Evolutionary conservation across 2,888 invertebrate species (phyloP), one percentile per base, ranked within the genome.

Genomic region (Ethmia dodecea): DNA sequence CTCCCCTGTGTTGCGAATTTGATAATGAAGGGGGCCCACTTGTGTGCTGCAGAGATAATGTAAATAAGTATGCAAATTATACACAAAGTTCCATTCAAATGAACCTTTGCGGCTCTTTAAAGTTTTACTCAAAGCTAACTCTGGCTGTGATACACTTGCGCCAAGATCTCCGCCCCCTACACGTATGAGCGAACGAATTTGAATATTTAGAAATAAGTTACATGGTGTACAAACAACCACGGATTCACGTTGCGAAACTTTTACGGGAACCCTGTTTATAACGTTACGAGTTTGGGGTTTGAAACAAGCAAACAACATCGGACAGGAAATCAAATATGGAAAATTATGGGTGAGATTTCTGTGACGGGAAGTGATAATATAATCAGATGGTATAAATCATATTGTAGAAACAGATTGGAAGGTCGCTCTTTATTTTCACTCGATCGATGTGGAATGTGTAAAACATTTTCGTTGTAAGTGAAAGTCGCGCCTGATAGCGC

Each of bases 1-100:
- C 65, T 57, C 76, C 73, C 80, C 71, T 66, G 65, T 68, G 67
- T 74, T 73, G 70, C 67, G 77, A 84, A 75, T 84, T 84, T 76
- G 81, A 81, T 83, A 84, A 86, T 83, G 79, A 83, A 81, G 78
- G 79, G 80, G 69, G 66, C 73, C 74, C 75, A 77, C 78, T 81
- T 80, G 84, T 83, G 84, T 79, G 75, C 68, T 77, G 79, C 83
- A 78, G 68, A 84, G 84, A 84, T 86, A 84, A 84, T 86, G 83
- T 80, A 84, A 86, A 86, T 84, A 86, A 75, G 78, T 80, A 86
- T 83, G 84, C 83, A 83, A 86, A 84, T 86, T 76, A 72, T 70
- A 75, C 70, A 69, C 74, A 66, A 72, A 81, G 73, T 80, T 78
- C 67, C 70, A 78, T 79, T 79, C 74, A 80, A 80, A 83, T 81